A percentile compares a stretch with the other conserved stretches of the same genome.
Evolutionary conservation across 2,797 vertebrate species (phyloP).

Genomic region (Sebastolobus alascanus): DNA sequence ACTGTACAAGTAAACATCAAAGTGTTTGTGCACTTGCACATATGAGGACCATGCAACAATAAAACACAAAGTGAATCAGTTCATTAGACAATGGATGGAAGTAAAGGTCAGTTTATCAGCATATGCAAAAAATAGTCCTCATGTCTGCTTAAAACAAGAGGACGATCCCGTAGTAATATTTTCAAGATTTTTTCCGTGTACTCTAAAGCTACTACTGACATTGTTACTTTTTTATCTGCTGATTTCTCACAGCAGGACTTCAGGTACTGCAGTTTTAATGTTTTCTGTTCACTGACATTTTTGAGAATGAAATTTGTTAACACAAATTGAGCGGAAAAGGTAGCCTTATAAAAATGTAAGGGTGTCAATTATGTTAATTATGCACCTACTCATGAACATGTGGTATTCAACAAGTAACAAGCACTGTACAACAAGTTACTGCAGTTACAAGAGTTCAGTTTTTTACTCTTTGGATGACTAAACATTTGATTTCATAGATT

Average conservation of each 20-base stretch:
- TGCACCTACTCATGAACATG: neutral
- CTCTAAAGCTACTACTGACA: neutral
- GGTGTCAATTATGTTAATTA: neutral
- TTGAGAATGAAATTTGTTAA: neutral
- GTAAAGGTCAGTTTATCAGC: too few relatives aligned
- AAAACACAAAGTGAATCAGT: too few relatives aligned
- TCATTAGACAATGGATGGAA: too few relatives aligned
- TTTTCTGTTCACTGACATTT: neutral
- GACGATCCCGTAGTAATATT: neutral
- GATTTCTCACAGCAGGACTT: neutral
- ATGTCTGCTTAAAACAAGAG: neutral
- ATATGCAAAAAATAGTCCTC: too few relatives aligned
- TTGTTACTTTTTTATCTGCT: neutral
- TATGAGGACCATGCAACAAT: too few relatives aligned
- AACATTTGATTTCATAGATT: constrained; percentile 21
- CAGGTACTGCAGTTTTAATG: neutral
- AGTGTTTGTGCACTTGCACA: too few relatives aligned
- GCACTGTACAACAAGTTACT: constrained; percentile 14
- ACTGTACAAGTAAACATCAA: too few relatives aligned
- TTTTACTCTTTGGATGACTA: constrained; percentile 22
- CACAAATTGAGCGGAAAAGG: neutral
- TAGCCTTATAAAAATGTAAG: neutral
- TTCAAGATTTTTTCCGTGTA: neutral
- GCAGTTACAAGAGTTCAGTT: neutral
- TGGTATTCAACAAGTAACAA: neutral